These are phyloP conservation scores for Sigmodon hispidus DNA, from an alignment of 2,113 vertebrate species.

Conservation along the genomic window DNA sequence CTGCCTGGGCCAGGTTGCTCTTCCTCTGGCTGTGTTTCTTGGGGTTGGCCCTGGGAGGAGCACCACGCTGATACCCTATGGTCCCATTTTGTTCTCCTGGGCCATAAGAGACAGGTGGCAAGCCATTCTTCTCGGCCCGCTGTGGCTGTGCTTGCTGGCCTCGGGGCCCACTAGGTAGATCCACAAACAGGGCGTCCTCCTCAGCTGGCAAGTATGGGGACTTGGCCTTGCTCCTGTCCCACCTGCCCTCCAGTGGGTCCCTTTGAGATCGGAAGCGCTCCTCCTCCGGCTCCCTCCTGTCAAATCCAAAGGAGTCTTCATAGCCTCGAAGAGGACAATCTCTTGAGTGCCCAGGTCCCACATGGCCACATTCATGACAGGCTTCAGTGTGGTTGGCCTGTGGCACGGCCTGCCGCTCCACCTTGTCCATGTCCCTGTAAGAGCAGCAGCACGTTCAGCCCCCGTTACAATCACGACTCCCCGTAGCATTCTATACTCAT, in stretches of 20 bases:
- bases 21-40: constrained; percentile 95
- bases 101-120: constrained; percentile 82
- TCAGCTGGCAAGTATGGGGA: constrained; percentile 81
- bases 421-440: constrained; percentile 90
- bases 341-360: constrained; percentile 83
- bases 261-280: constrained; percentile 84
- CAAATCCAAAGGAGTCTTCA: constrained; percentile 83
- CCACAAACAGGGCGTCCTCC: constrained; percentile 87
- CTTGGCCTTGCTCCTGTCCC: constrained; percentile 86
- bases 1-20: constrained; percentile 93
- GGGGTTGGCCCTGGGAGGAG: constrained; percentile 85
- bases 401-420: constrained; percentile 89
- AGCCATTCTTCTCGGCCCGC: constrained; percentile 89
- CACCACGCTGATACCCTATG: constrained; percentile 88
- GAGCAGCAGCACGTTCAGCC: constrained; percentile 52
- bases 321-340: constrained; percentile 84
- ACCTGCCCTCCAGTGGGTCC: constrained; percentile 88
- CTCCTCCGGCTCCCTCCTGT: constrained; percentile 86
- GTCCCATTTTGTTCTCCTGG: constrained; percentile 92
- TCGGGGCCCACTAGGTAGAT: constrained; percentile 82
- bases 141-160: constrained; percentile 84
- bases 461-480: not conserved
- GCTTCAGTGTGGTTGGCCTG: constrained; percentile 91
- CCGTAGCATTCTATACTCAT: not conserved
- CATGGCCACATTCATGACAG: constrained; percentile 85